Conservation (phyloP, 2,113 vertebrate species). For the Malaclemys terrapin region DNA sequence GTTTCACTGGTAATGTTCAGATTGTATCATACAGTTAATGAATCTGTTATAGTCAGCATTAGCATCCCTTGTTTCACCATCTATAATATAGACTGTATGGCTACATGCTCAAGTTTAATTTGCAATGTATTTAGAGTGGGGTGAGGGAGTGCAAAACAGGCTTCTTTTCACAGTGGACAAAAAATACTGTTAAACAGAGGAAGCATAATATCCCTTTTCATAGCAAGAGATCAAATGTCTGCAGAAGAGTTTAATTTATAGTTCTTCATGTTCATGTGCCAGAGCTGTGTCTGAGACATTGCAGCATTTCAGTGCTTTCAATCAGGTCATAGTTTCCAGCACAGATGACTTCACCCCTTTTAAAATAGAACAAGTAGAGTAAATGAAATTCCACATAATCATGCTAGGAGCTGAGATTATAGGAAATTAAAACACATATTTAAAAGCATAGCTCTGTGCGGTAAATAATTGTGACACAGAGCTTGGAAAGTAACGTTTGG, state of each 20-base stretch:
- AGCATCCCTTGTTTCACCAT: slow-evolving; percentile 62
- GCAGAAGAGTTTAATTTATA: slow-evolving; percentile 84
- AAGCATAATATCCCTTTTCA: slow-evolving; percentile 84
- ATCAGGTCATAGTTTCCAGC: slow-evolving; percentile 82
- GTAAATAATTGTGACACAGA: slow-evolving; percentile 63
- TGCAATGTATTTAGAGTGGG: slow-evolving; percentile 72
- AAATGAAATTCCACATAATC: slow-evolving; percentile 81
- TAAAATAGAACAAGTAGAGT: slow-evolving; percentile 81
- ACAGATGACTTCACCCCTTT: slow-evolving; percentile 80
- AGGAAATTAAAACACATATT: slow-evolving; percentile 81
- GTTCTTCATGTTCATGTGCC: slow-evolving; percentile 76
- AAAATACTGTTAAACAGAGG: slow-evolving; percentile 79
- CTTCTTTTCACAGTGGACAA: slow-evolving; percentile 81
- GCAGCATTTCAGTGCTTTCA: slow-evolving; percentile 75
- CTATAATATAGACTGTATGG: slow-evolving; percentile 59
- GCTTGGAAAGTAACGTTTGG: slow-evolving; percentile 49
- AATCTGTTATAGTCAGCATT: slow-evolving; percentile 53
- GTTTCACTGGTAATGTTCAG: background rate
- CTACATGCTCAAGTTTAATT: slow-evolving; percentile 68
- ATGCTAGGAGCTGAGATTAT: slow-evolving; percentile 70
- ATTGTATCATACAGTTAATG: slow-evolving; percentile 26
- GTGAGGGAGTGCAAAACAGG: slow-evolving; percentile 57
- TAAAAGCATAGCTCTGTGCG: slow-evolving; percentile 37
- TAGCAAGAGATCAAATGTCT: slow-evolving; percentile 82
- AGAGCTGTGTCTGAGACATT: slow-evolving; percentile 79